A percentile compares a stretch with the other conserved stretches of the same genome.
These are phyloP conservation scores for Lophochroa leadbeateri DNA, from an alignment of 2,113 vertebrate species.

Conservation along the genomic window DNA sequence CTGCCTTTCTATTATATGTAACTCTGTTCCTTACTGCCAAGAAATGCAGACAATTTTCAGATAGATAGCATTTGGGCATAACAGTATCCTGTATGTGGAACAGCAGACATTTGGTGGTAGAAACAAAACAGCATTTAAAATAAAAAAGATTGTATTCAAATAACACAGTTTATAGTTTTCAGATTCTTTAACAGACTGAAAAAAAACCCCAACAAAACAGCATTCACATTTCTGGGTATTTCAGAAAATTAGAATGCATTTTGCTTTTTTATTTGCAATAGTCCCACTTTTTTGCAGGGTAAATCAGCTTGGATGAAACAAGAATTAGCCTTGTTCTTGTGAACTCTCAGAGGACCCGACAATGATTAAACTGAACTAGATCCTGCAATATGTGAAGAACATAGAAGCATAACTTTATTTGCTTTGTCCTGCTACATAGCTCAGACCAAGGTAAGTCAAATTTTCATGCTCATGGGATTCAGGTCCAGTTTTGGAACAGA, in stretches of 20 bases:
- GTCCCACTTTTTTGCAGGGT: not conserved
- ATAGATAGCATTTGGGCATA: not conserved
- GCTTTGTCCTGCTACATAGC: not conserved
- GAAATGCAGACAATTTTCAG: not conserved
- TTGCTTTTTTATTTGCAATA: not conserved
- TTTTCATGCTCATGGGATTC: accelerated
- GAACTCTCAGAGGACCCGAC: not conserved
- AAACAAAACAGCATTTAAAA: not conserved
- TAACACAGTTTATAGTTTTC: not conserved
- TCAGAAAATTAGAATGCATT: not conserved
- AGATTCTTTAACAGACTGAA: not conserved
- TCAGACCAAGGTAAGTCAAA: not conserved
- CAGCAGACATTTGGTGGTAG: not conserved
- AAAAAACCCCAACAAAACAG: not conserved
- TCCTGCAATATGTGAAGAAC: not conserved
- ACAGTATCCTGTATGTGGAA: not conserved
- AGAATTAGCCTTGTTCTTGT: accelerated
- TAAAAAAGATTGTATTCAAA: not conserved
- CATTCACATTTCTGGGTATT: not conserved
- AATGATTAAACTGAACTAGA: accelerated
- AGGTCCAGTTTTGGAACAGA: not conserved
- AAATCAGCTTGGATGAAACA: not conserved
- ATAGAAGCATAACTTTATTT: not conserved
- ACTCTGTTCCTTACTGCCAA: not conserved
- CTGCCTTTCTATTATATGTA: not conserved